These are phyloP conservation scores for Pandion haliaetus DNA, from an alignment of 2,113 vertebrate species.

Conservation along the genomic window DNA sequence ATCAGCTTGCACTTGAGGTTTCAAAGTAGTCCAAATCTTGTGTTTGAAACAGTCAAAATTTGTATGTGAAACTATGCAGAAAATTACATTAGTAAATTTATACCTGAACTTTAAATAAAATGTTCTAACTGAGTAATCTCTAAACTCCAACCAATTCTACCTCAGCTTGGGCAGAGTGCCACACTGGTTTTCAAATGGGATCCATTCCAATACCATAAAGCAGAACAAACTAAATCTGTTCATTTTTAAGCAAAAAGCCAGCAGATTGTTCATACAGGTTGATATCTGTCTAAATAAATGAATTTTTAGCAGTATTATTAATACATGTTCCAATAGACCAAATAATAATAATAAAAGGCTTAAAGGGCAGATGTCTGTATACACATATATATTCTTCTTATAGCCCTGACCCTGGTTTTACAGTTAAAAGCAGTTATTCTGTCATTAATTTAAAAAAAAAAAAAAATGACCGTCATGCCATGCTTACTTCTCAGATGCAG, in stretches of 20 bases:
- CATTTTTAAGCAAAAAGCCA: background rate
- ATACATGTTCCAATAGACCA: background rate
- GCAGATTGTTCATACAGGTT: background rate
- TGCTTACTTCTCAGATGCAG: background rate
- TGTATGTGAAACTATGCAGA: background rate
- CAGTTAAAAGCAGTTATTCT: background rate
- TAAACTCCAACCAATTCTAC: background rate
- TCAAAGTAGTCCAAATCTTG: background rate
- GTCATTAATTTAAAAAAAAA: background rate
- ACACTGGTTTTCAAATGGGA: background rate
- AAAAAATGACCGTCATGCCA: background rate
- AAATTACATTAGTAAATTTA: conserved; percentile 2
- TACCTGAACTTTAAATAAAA: background rate
- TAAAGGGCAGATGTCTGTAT: background rate
- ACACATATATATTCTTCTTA: background rate
- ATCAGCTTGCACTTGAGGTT: background rate
- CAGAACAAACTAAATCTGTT: background rate
- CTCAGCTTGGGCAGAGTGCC: background rate
- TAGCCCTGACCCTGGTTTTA: background rate
- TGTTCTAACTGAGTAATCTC: background rate
- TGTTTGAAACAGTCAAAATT: background rate
- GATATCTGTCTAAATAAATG: background rate
- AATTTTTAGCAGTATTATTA: background rate
- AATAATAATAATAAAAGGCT: background rate
- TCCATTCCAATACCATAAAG: background rate